Evolutionary conservation across 2,797 vertebrate species (phyloP).

Genomic region (Crenuchus spilurus): DNA sequence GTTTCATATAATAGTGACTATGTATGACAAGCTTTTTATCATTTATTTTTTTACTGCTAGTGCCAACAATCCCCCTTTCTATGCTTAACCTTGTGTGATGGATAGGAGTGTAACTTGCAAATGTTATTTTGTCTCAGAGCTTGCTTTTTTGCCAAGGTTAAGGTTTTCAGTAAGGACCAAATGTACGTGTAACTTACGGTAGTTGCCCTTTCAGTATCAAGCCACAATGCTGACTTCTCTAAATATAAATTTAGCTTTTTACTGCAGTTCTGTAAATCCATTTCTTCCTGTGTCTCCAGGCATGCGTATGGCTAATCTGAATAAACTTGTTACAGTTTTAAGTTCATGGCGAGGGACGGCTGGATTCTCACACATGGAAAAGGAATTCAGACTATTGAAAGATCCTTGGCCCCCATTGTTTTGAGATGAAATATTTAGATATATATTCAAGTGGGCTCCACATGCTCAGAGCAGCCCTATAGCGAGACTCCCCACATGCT

Average conservation of each 20-base stretch:
- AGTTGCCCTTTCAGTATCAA: conserved; percentile 7
- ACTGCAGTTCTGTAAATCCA: conserved; percentile 19
- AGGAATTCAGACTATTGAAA: conserved; percentile 54
- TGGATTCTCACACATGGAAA: conserved; percentile 54
- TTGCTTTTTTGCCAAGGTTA: neutral
- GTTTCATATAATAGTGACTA: neutral
- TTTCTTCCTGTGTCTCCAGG: conserved; percentile 34
- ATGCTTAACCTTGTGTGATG: too few species aligned
- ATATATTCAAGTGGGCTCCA: conserved; percentile 52
- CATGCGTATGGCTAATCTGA: conserved; percentile 41
- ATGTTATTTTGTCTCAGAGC: neutral
- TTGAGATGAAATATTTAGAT: conserved; percentile 57
- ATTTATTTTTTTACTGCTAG: neutral
- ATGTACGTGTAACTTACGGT: conserved; percentile 3
- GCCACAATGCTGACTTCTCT: conserved; percentile 22
- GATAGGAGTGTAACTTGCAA: neutral
- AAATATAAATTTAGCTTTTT: conserved; percentile 36
- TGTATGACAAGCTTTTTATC: neutral
- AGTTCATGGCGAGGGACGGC: conserved; percentile 39
- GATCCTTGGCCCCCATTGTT: conserved; percentile 51
- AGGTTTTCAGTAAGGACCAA: conserved; percentile 23
- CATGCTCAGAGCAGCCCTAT: conserved; percentile 46
- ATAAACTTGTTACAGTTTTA: conserved; percentile 48
- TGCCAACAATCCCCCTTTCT: neutral
- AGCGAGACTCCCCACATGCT: conserved; percentile 48